These are phyloP conservation scores for Tipula vernalis DNA, from an alignment of 2,888 invertebrate species.

Conservation along the genomic window DNA sequence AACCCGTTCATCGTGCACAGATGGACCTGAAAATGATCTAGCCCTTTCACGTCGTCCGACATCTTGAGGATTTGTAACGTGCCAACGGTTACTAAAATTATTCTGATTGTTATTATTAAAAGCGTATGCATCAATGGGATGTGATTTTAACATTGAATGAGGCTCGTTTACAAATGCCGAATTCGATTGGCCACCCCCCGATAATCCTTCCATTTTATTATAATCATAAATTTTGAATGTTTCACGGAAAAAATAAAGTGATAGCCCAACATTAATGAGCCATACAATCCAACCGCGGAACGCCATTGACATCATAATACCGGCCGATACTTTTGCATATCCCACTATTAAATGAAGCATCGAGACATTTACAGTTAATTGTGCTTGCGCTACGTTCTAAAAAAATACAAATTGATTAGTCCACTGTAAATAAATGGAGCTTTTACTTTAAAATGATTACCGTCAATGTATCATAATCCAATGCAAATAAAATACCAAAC, in stretches of 20 bases:
- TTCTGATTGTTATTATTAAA: slow-evolving; percentile 6
- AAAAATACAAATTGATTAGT: too few relatives aligned
- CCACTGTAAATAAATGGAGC: too few relatives aligned
- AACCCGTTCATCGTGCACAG: not conserved
- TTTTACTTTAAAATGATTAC: not conserved
- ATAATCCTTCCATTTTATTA: slow-evolving; percentile 14
- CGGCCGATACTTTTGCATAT: slow-evolving; percentile 25
- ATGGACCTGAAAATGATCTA: not conserved
- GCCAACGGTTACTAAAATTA: not conserved
- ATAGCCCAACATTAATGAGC: slow-evolving; percentile 30
- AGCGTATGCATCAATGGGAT: slow-evolving; percentile 15
- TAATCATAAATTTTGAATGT: slow-evolving; percentile 17
- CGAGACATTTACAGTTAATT: not conserved
- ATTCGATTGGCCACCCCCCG: slow-evolving; percentile 11
- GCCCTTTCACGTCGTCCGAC: not conserved
- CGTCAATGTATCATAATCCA: slow-evolving; percentile 28
- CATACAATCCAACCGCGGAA: slow-evolving; percentile 37
- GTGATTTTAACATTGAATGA: slow-evolving; percentile 14
- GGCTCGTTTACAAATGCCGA: slow-evolving; percentile 15
- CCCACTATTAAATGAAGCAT: slow-evolving; percentile 21
- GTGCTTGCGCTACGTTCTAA: too few relatives aligned
- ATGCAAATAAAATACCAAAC: slow-evolving; percentile 30
- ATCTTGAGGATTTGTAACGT: not conserved
- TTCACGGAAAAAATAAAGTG: slow-evolving; percentile 23
- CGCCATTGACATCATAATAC: slow-evolving; percentile 32